Percentiles rank a stretch among this genome's conserved stretches.
These are phyloP conservation scores for Bradypodion pumilum DNA, from an alignment of 2,797 vertebrate species.

Conservation along the genomic window DNA sequence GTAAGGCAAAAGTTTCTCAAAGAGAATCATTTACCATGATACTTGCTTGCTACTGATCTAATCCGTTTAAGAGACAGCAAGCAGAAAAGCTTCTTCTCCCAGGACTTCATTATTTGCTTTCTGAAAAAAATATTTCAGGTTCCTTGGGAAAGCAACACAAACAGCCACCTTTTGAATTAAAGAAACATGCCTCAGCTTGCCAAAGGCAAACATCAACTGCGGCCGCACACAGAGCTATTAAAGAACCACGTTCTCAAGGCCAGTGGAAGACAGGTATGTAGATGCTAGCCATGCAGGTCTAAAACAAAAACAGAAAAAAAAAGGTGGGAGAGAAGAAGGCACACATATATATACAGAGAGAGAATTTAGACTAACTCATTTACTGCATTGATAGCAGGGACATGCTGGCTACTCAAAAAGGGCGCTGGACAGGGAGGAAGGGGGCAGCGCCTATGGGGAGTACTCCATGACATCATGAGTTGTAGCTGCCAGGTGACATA, in stretches of 20 bases:
- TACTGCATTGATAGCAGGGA: no score
- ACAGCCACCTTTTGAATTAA: neutral
- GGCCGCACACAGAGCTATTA: neutral
- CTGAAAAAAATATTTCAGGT: neutral
- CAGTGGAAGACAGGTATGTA: neutral
- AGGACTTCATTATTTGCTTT: neutral
- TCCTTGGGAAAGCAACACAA: neutral
- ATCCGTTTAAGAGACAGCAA: neutral
- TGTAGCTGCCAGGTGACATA: no score
- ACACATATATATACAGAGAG: neutral
- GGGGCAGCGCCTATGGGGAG: no score
- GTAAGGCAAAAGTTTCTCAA: constrained; percentile 17
- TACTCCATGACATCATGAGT: no score
- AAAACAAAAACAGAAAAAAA: no score
- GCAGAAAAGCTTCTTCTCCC: neutral
- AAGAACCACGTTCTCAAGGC: neutral
- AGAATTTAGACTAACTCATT: neutral
- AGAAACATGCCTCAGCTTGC: constrained; percentile 8
- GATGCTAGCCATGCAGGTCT: neutral
- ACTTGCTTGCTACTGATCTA: neutral
- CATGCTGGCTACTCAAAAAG: no score
- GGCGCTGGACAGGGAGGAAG: no score
- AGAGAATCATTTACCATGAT: neutral
- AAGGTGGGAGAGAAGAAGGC: no score
- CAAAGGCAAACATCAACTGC: neutral